Evolutionary conservation across 2,113 vertebrate species (phyloP).

Genomic region (Sturnira hondurensis): DNA sequence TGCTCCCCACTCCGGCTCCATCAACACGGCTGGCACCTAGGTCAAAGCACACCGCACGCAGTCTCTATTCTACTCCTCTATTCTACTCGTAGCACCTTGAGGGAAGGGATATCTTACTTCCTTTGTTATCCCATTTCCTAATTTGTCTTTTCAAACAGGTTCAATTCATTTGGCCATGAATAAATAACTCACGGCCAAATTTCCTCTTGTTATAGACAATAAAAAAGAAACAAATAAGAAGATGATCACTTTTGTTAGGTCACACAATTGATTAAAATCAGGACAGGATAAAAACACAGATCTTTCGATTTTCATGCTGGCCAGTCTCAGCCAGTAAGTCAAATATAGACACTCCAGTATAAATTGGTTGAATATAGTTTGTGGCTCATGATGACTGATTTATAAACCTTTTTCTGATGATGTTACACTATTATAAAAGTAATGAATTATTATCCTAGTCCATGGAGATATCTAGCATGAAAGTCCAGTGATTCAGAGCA

Average conservation of each 20-base stretch:
- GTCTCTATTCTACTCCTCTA: neutral
- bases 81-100: neutral
- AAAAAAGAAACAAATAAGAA: neutral
- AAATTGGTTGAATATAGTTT: neutral
- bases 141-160: neutral
- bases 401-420: conserved; percentile 19
- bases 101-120: neutral
- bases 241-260: neutral
- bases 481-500: neutral
- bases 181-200: neutral
- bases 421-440: neutral
- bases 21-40: neutral
- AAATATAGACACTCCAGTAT: neutral
- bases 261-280: neutral
- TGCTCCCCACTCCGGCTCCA: neutral
- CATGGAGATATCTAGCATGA: neutral
- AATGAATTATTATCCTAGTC: conserved; percentile 31
- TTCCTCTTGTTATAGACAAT: neutral
- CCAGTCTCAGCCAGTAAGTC: neutral
- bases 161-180: neutral
- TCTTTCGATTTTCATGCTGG: neutral
- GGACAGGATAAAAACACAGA: neutral
- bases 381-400: neutral
- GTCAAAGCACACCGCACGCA: neutral
- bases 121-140: neutral